Evolutionary conservation across 2,797 vertebrate species (phyloP), one percentile per base, ranked within the genome.

Genomic region (Diglossa cyanea): DNA sequence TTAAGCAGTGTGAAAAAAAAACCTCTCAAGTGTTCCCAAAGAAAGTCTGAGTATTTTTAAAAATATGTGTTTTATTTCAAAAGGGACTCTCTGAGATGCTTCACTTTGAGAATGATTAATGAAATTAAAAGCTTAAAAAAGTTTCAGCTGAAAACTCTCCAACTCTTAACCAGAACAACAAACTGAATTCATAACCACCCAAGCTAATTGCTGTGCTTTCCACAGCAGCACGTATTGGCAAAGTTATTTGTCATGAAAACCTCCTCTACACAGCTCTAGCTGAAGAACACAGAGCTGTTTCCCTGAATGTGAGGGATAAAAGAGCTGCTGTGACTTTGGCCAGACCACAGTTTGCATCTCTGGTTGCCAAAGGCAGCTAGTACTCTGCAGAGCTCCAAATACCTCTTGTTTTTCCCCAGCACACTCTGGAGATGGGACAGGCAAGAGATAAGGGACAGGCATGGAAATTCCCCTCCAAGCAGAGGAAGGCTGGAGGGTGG

Each of bases 141-240:
- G 25, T 53, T 91, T 83, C 62, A 81, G 31, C 33, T 83, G 93
- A 88, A 94, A 95, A 66, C 58, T 88, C 62, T 83, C 63, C 73
- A 90, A 48, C 33, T 92, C 16, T 35, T 76, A 92, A 92, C 37
- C 66, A 95, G 74, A 95, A 90, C 44, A 90, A 90, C 83, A 93
- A 95, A 83, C 3, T 90, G 74, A 72, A 90, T 76, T 76, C 63
- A 76, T 60, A 96, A 92, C 28, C 39, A 92, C 83, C 16, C 40
- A 75, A 74, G 48, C 70, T 93, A 94, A 93, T 48, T 70, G 76
- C 44, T 86, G 78, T 86, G 70, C 93, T 95, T 86, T 93, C 55
- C 67, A 84, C 48, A 96, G 78, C 76, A 75, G 42, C 44, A 42
- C 37, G 63, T 73, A 82, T 28, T 92, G 86, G 85, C 70, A 73